phyloP scores from a whole-genome alignment of 1,140 invertebrate genomes.

The Pseudoatta argentina region DNA sequence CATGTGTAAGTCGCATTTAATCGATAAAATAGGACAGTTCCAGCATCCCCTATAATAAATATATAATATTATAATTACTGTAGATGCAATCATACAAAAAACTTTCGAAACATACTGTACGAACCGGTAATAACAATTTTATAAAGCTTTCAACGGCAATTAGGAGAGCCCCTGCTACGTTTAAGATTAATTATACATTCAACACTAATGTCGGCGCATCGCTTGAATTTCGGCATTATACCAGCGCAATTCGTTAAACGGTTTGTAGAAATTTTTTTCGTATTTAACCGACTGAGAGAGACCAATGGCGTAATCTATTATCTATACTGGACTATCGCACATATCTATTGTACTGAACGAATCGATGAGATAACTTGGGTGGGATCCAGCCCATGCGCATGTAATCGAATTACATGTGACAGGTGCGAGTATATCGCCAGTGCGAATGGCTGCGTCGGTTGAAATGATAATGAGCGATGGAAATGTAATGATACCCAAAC shows the following conservation, averaged over 20 bases:
- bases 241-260: constrained; percentile 27
- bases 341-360: constrained; percentile 55
- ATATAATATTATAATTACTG: neutral
- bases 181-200: constrained; percentile 54
- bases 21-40: too few relatives aligned
- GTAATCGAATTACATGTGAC: constrained; percentile 61
- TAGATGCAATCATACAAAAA: neutral
- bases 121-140: neutral
- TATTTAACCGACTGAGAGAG: constrained; percentile 13
- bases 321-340: constrained; percentile 48
- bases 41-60: neutral
- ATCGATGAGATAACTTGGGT: constrained; percentile 31
- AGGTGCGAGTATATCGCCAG: constrained; percentile 57
- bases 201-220: constrained; percentile 2
- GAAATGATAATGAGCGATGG: constrained; percentile 73
- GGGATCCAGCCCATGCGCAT: constrained; percentile 3
- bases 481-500: constrained; percentile 63
- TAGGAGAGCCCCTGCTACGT: neutral
- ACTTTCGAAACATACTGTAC: neutral
- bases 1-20: too few relatives aligned
- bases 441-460: constrained; percentile 54
- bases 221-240: neutral
- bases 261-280: constrained; percentile 24
- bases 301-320: constrained; percentile 62
- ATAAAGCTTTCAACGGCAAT: constrained; percentile 43